These are phyloP conservation scores for Ariolimax columbianus DNA, from an alignment of 2,888 invertebrate species.

Conservation along the genomic window DNA sequence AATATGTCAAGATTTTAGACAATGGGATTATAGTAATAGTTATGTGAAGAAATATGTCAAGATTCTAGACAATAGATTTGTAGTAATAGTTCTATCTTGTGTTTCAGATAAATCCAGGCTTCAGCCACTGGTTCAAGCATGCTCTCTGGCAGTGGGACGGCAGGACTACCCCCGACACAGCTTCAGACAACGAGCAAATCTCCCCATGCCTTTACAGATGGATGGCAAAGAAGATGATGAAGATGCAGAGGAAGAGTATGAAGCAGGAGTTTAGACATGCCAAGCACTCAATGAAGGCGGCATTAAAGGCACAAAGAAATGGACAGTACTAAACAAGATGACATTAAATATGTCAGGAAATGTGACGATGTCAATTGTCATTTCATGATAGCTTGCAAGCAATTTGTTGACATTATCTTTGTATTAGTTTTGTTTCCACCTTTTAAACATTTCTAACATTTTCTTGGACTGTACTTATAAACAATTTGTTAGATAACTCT, in stretches of 20 bases:
- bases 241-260: slow-evolving; percentile 41
- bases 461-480: too few species aligned
- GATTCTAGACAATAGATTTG: too few species aligned
- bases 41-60: too few species aligned
- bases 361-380: too few species aligned
- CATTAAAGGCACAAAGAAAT: slow-evolving; percentile 17
- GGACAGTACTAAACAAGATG: background rate
- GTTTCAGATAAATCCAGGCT: slow-evolving; percentile 6
- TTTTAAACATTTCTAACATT: too few species aligned
- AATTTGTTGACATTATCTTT: too few species aligned
- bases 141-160: slow-evolving; percentile 38
- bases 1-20: too few species aligned
- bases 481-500: too few species aligned
- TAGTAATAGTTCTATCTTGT: too few species aligned
- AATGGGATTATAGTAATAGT: background rate
- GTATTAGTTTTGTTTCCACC: too few species aligned
- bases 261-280: slow-evolving; percentile 35
- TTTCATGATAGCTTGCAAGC: too few species aligned
- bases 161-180: background rate
- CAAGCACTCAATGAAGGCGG: slow-evolving; percentile 23
- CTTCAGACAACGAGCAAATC: background rate
- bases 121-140: slow-evolving; percentile 8
- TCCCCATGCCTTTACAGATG: slow-evolving; percentile 26
- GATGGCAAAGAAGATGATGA: slow-evolving; percentile 43
- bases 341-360: too few species aligned